phyloP scores from a whole-genome alignment of 2,113 vertebrate genomes.

The Sporophila hypoxantha region DNA sequence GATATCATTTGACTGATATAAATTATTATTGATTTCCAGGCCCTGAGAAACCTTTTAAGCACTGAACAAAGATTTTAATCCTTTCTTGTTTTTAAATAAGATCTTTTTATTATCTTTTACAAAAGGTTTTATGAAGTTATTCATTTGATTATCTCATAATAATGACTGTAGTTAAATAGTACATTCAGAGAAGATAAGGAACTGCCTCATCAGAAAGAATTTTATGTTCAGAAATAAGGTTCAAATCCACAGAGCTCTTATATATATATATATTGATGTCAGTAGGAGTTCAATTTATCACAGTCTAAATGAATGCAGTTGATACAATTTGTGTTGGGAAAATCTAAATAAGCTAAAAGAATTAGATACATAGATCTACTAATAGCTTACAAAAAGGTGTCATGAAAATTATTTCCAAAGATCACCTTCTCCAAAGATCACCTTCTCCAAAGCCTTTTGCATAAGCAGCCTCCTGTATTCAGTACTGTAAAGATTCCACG shows the following conservation, averaged over 20 bases:
- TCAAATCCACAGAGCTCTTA: not conserved
- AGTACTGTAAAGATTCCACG: not conserved
- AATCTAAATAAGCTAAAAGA: not conserved
- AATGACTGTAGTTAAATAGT: not conserved
- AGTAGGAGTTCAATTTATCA: not conserved
- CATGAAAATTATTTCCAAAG: not conserved
- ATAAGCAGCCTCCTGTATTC: not conserved
- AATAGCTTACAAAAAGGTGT: not conserved
- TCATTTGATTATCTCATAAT: not conserved
- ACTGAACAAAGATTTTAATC: not conserved
- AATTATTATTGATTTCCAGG: conserved; percentile 6
- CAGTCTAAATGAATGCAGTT: not conserved
- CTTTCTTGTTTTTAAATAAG: not conserved
- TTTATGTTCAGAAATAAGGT: not conserved
- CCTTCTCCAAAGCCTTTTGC: not conserved
- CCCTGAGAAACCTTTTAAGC: not conserved
- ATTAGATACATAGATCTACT: not conserved
- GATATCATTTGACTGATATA: not conserved
- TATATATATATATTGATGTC: not conserved
- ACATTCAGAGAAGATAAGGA: not conserved
- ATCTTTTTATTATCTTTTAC: not conserved
- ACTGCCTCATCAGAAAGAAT: not conserved
- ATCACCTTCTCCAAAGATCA: not conserved
- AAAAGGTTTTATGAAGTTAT: not conserved
- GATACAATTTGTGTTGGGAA: not conserved